A percentile compares a stretch with the other conserved stretches of the same genome.
Conservation (phyloP, 2,797 vertebrate genomes). For the Linurgus olivaceus region DNA sequence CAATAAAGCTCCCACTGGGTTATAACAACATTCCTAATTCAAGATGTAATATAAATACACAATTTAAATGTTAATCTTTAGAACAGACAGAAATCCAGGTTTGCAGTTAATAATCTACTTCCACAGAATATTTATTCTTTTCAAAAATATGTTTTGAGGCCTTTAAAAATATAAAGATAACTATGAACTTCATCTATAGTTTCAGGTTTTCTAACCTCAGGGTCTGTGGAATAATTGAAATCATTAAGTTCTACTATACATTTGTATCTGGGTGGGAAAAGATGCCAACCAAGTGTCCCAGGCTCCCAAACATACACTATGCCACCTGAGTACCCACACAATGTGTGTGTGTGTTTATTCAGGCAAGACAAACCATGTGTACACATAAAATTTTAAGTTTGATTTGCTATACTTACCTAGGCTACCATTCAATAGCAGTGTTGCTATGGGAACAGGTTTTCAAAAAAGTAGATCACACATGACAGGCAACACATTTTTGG, state of each 20-base stretch:
- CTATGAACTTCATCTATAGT: not conserved
- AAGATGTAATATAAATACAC: not conserved
- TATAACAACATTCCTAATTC: not conserved
- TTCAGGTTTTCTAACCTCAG: not conserved
- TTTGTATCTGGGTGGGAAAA: not conserved
- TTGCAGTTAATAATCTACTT: not conserved
- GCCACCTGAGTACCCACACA: not conserved
- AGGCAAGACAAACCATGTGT: not conserved
- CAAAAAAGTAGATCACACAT: not conserved
- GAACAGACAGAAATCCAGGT: not conserved
- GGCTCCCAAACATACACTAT: not conserved
- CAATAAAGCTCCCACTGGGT: not conserved
- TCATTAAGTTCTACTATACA: not conserved
- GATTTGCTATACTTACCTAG: not conserved
- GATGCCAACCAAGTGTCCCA: not conserved
- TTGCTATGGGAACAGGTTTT: constrained; percentile 48
- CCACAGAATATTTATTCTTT: not conserved
- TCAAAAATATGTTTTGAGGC: not conserved
- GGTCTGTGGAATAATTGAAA: not conserved
- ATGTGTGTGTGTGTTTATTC: not conserved
- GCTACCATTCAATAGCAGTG: not conserved
- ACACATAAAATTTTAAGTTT: not conserved
- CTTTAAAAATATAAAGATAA: not conserved
- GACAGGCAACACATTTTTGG: not conserved
- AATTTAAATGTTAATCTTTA: not conserved